These are phyloP conservation scores for Nasonia oneida DNA, from an alignment of 2,888 invertebrate genomes.

Conservation along the genomic window DNA sequence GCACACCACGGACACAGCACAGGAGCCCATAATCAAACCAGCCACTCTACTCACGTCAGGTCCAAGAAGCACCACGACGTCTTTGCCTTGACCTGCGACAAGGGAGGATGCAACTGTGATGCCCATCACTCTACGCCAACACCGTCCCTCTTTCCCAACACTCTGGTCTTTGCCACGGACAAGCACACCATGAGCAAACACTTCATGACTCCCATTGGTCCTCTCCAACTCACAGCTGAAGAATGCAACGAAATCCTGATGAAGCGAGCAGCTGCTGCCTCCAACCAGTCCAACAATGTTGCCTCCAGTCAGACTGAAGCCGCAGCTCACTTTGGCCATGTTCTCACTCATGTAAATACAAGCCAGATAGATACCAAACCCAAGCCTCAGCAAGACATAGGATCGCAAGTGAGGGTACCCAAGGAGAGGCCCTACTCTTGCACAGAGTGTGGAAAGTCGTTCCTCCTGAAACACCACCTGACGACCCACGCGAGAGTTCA, in stretches of 20 bases:
- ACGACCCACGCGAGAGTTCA: conserved; percentile 92
- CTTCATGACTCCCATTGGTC: conserved; percentile 87
- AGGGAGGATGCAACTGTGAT: conserved; percentile 78
- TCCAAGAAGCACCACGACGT: conserved; percentile 77
- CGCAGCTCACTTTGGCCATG: conserved; percentile 76
- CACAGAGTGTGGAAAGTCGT: conserved; percentile 91
- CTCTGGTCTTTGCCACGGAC: conserved; percentile 77
- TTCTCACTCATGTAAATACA: conserved; percentile 78
- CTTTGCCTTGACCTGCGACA: conserved; percentile 77
- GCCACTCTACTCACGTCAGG: conserved; percentile 79
- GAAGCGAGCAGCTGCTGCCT: conserved; percentile 86
- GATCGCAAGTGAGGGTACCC: conserved; percentile 80
- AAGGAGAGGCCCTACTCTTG: conserved; percentile 91
- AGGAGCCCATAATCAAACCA: conserved; percentile 79
- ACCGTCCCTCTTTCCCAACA: conserved; percentile 76
- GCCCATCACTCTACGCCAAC: conserved; percentile 75
- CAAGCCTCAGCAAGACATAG: conserved; percentile 83
- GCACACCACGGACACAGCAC: conserved; percentile 72
- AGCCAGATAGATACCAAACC: conserved; percentile 80
- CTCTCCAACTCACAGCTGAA: conserved; percentile 87
- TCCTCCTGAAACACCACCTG: conserved; percentile 90
- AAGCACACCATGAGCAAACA: conserved; percentile 81
- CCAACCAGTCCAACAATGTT: conserved; percentile 77
- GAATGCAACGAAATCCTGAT: conserved; percentile 90
- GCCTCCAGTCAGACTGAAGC: conserved; percentile 74